Percentiles rank a stretch among this genome's conserved stretches.
Evolutionary conservation across 2,797 vertebrate species (phyloP).

Genomic region (Streptopelia turtur): DNA sequence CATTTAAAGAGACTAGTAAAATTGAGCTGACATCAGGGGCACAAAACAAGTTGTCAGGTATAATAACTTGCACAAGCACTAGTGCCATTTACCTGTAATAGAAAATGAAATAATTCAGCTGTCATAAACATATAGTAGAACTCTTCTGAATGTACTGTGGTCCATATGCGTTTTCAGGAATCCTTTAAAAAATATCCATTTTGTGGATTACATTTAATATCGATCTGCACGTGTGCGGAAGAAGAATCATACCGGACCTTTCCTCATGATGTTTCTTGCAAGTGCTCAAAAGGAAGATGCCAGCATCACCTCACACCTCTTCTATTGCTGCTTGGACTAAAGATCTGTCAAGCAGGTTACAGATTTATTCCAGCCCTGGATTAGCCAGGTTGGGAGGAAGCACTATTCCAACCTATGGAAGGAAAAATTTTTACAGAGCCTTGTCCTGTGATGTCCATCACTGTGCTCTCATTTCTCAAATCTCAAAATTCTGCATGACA

Average conservation of each 20-base stretch:
- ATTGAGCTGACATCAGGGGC: not conserved
- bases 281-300: not conserved
- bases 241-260: not conserved
- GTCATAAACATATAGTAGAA: not conserved
- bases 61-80: not conserved
- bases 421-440: not conserved
- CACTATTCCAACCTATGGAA: not conserved
- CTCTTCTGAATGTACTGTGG: not conserved
- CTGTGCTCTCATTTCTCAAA: not conserved
- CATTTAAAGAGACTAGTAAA: not conserved
- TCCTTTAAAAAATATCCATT: not conserved
- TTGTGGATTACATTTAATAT: not conserved
- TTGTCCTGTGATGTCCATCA: not conserved
- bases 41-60: not conserved
- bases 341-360: not conserved
- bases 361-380: not conserved
- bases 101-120: not conserved
- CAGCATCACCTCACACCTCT: not conserved
- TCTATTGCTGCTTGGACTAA: not conserved
- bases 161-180: not conserved
- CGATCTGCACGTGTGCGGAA: fast-evolving
- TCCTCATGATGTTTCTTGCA: not conserved
- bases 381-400: not conserved
- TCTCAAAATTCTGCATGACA: not conserved
- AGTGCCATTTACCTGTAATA: not conserved